Evolutionary conservation across 2,113 vertebrate species (phyloP).

Genomic region (Craseonycteris thonglongyai): DNA sequence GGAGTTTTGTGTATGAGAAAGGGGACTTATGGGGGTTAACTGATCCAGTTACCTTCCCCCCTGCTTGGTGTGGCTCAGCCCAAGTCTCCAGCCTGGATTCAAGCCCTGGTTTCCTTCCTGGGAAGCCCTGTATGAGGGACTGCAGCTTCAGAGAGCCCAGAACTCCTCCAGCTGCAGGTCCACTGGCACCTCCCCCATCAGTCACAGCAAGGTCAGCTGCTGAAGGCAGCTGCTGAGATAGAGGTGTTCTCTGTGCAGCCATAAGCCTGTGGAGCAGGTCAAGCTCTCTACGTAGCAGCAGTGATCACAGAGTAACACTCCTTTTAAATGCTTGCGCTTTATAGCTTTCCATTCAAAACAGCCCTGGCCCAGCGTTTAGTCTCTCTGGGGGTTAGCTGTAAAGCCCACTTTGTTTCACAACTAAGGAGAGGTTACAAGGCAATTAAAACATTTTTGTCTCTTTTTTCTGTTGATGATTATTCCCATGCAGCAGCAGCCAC

Average conservation of each 20-base stretch:
- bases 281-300: not conserved
- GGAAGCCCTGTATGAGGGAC: not conserved
- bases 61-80: not conserved
- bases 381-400: slow-evolving; percentile 45
- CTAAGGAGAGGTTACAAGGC: slow-evolving; percentile 55
- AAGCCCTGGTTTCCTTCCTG: not conserved
- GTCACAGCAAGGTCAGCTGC: not conserved
- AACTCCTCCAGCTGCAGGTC: not conserved
- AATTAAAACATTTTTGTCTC: slow-evolving; percentile 57
- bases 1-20: not conserved
- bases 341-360: slow-evolving; percentile 43
- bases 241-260: not conserved
- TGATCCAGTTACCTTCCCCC: not conserved
- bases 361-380: slow-evolving; percentile 1
- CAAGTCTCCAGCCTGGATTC: not conserved
- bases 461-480: slow-evolving; percentile 43
- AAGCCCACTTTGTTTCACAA: slow-evolving; percentile 59
- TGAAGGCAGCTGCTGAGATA: not conserved
- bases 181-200: not conserved
- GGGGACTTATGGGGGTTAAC: no score
- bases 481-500: not conserved
- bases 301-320: slow-evolving; percentile 46
- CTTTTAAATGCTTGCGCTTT: slow-evolving; percentile 29
- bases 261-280: not conserved
- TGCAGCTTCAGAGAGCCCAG: not conserved